phyloP scores from a whole-genome alignment of 2,113 vertebrate genomes.

The Gorsachius goisagi region DNA sequence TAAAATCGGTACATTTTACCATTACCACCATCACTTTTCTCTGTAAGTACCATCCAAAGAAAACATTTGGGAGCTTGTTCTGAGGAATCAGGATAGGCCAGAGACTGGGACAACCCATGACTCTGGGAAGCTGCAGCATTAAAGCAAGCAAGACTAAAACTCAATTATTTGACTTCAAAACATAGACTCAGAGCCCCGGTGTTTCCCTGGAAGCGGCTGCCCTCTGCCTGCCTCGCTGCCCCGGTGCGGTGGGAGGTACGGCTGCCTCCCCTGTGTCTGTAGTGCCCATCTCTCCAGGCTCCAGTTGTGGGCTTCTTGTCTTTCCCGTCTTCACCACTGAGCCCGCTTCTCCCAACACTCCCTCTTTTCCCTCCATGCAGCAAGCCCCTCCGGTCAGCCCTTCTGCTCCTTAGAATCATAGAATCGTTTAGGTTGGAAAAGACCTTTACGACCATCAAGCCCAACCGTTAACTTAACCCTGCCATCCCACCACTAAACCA shows the following conservation, averaged over 20 bases:
- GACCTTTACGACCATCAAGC: too few relatives aligned
- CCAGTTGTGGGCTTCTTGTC: not conserved
- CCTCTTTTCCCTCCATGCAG: not conserved
- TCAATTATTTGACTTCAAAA: not conserved
- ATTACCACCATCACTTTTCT: not conserved
- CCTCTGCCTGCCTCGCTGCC: not conserved
- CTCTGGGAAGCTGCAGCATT: not conserved
- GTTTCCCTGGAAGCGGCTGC: not conserved
- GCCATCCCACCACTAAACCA: too few relatives aligned
- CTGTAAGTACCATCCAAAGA: not conserved
- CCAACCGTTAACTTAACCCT: too few relatives aligned
- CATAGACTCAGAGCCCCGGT: not conserved
- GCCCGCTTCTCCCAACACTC: not conserved
- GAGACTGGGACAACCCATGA: not conserved
- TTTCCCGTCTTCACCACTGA: not conserved
- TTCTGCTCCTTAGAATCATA: not conserved
- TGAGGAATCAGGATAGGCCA: fast-evolving
- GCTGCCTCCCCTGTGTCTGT: not conserved
- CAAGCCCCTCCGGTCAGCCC: fast-evolving
- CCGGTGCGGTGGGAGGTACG: fast-evolving
- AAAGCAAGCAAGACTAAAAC: not conserved
- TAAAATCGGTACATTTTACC: not conserved
- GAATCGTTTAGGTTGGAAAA: too few relatives aligned
- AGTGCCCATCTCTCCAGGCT: not conserved
- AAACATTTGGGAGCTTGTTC: not conserved